Conservation (phyloP, 2,797 vertebrate genomes). For the Poeciliopsis turneri region DNA sequence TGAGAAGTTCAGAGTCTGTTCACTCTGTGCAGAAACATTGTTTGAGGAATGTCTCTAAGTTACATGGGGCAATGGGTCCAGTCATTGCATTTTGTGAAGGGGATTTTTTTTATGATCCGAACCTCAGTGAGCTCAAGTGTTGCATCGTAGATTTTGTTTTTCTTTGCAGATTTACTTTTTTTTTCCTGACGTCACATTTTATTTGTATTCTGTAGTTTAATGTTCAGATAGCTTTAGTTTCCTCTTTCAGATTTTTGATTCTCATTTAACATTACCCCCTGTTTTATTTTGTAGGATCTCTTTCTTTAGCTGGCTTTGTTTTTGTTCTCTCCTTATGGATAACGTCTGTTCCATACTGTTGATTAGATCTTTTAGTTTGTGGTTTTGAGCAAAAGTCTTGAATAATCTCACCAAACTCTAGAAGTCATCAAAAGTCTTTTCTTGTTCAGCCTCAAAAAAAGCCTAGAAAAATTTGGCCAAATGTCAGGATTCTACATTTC, state of each 20-base stretch:
- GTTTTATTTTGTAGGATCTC: neutral
- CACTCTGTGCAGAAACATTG: slow-evolving; percentile 11
- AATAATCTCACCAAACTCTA: neutral
- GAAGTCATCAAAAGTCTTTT: neutral
- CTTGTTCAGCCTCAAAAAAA: neutral
- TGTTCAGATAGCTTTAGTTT: neutral
- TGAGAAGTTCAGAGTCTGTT: slow-evolving; percentile 13
- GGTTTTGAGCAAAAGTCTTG: neutral
- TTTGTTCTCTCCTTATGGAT: neutral
- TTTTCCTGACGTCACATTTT: neutral
- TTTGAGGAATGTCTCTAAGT: slow-evolving; percentile 6
- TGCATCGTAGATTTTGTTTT: neutral
- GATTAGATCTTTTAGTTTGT: neutral
- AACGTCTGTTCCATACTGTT: neutral
- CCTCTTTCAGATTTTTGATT: neutral
- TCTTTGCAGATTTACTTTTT: neutral
- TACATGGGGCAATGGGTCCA: neutral
- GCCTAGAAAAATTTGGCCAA: neutral
- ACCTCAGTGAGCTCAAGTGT: neutral
- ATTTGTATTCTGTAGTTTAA: neutral
- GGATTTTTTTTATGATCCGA: slow-evolving; percentile 5
- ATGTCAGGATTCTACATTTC: neutral
- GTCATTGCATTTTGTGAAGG: neutral
- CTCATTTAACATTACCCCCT: neutral
- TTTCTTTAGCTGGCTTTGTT: neutral